These are phyloP conservation scores for Haemorhous mexicanus DNA, from an alignment of 2,113 vertebrate species.

Conservation along the genomic window DNA sequence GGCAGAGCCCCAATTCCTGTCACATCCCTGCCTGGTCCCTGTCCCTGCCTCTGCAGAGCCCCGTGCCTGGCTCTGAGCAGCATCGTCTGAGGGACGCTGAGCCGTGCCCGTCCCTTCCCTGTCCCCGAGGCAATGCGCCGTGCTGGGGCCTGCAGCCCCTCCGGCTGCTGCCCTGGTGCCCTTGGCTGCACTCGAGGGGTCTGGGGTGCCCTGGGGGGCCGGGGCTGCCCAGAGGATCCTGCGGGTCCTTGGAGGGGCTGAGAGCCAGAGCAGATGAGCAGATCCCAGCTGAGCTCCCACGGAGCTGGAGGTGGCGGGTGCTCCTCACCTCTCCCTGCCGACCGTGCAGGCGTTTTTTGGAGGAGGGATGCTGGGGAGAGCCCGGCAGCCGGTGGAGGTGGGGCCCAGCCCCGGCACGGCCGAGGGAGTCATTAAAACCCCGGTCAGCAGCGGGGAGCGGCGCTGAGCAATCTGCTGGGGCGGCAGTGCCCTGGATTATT, in stretches of 20 bases:
- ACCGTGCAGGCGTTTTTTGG: not conserved
- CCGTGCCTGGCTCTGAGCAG: not conserved
- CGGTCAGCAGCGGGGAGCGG: not conserved
- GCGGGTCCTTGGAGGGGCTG: accelerated
- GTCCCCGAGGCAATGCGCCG: accelerated
- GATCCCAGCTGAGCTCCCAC: not conserved
- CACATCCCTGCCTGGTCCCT: no score
- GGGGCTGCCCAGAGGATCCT: accelerated
- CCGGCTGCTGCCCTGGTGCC: accelerated
- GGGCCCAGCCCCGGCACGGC: not conserved
- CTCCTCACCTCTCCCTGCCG: not conserved
- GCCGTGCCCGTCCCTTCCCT: not conserved
- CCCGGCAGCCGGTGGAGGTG: not conserved
- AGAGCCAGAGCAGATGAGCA: accelerated
- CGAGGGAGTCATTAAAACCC: not conserved
- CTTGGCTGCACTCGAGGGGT: not conserved
- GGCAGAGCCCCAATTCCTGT: not conserved
- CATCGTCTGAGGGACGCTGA: accelerated
- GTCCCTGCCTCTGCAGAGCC: not conserved
- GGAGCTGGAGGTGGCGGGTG: not conserved
- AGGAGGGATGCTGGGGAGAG: not conserved
- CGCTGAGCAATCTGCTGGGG: not conserved
- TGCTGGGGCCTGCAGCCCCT: not conserved
- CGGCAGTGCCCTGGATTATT: constrained; percentile 29
- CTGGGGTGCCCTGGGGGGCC: accelerated